Percentiles rank a stretch among this genome's conserved stretches.
Evolutionary conservation across 2,797 vertebrate species (phyloP).

Genomic region (Vireo griseus): DNA sequence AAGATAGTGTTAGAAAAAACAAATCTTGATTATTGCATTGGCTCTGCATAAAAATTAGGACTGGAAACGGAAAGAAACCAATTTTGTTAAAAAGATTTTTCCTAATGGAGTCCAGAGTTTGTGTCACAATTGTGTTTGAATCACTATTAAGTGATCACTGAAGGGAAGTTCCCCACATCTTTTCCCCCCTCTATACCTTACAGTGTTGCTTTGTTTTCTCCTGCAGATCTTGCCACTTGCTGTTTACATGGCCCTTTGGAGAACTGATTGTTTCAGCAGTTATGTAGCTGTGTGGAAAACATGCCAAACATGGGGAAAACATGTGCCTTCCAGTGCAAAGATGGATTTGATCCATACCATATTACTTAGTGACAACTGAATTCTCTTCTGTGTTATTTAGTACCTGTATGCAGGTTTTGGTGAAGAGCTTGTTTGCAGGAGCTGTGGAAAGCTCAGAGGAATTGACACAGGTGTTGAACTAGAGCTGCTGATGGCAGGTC

Average conservation of each 20-base stretch:
- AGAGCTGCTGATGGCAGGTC: background rate
- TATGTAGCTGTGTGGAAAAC: background rate
- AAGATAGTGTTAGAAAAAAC: background rate
- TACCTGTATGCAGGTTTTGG: background rate
- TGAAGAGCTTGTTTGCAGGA: background rate
- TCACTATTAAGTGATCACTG: background rate
- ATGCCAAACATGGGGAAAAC: background rate
- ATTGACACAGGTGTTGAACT: background rate
- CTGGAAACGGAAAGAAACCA: background rate
- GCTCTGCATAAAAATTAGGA: background rate
- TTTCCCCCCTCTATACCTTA: fast-evolving
- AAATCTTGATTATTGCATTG: background rate
- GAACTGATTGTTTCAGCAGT: background rate
- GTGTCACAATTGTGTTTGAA: background rate
- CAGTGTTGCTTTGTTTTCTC: background rate
- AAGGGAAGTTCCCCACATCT: background rate
- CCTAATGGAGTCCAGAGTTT: background rate
- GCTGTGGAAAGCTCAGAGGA: background rate
- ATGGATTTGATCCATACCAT: background rate
- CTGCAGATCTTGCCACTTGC: background rate
- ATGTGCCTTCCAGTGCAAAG: background rate
- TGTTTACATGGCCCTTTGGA: background rate
- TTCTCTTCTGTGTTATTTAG: background rate
- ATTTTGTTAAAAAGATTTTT: background rate
- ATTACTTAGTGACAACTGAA: background rate